A percentile compares a stretch with the other conserved stretches of the same genome.
These are phyloP conservation scores for Tipula unca DNA, from an alignment of 2,888 invertebrate species.

Conservation along the genomic window DNA sequence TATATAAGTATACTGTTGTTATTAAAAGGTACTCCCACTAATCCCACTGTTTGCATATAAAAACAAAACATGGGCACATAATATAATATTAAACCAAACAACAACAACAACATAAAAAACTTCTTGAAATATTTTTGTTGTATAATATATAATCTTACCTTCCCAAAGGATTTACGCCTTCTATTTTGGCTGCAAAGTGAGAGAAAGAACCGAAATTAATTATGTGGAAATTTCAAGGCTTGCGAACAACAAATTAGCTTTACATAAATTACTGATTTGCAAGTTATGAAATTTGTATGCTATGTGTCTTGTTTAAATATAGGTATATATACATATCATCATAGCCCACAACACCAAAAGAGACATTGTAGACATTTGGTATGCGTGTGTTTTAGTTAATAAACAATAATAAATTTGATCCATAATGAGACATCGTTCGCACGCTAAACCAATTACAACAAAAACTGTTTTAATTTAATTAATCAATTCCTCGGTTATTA, in stretches of 20 bases:
- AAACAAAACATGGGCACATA: not conserved
- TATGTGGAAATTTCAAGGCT: not conserved
- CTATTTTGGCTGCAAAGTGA: not conserved
- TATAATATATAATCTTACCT: not conserved
- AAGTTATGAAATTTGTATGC: not conserved
- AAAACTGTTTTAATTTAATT: not conserved
- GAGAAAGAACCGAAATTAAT: not conserved
- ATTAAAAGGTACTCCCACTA: not conserved
- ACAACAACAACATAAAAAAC: too few relatives aligned
- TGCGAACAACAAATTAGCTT: conserved; percentile 8
- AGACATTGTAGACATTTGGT: too few relatives aligned
- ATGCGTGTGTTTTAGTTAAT: not conserved
- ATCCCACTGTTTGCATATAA: not conserved
- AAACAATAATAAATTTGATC: not conserved
- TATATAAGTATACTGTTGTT: not conserved
- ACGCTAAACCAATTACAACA: not conserved
- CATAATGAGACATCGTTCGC: not conserved
- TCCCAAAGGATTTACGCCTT: conserved; percentile 8
- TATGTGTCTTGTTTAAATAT: not conserved
- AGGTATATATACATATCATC: too few relatives aligned
- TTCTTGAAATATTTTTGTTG: not conserved
- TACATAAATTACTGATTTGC: not conserved
- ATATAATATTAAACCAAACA: not conserved
- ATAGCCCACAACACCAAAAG: not conserved
- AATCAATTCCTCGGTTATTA: not conserved